Base-by-base conservation (phyloP, 2,888 invertebrate genomes). In the Dicyrtomina minuta region DNA sequence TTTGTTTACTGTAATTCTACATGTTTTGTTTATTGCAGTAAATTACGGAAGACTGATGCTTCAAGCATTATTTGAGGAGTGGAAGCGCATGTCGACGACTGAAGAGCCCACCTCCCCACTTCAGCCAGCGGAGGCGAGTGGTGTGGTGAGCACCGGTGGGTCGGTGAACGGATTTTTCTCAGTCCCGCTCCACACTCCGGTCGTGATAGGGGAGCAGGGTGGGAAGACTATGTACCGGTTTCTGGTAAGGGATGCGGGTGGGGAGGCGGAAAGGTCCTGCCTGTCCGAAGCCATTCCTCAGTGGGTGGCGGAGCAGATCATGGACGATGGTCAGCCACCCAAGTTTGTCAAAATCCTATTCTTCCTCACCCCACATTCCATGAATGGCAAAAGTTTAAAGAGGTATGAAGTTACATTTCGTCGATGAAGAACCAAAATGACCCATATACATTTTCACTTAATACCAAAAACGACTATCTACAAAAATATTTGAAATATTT, bases 271-370 rank as follows among this genome's bases (percentile, higher is more conserved):
- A 85, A 89, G 93, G 75, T 89, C 90, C 72, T 85, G 96, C 53
- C 85, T 98, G 10, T 91, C 91, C 76, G 98, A 98, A 82, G 95
- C 93, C 0, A 93, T 97, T 15, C 97, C 97, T 0, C 88, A 89
- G 15, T 98, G 97, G 97, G 95, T 98, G 13, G 90, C 92, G 0
- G 95, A 96, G 79, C 74, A 75, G 61, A 93, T 95, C 56, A 92
- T 96, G 53, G 91, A 96, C 70, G 93, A 96, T 80, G 93, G 94
- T 84, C 92, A 91, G 76, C 88, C 93, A 74, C 97, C 96, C 1
- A 96, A 96, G 83, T 92, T 97, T 79, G 92, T 92, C 79, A 99
- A 98, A 85, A 90, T 99, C 81, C 93, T 98, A 27, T 99, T 99
- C 83, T 96, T 93, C 82, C 86, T 99, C 66, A 88, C 95, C 79